These are phyloP conservation scores for Champsocephalus gunnari DNA, from an alignment of 2,797 vertebrate species.

Conservation along the genomic window DNA sequence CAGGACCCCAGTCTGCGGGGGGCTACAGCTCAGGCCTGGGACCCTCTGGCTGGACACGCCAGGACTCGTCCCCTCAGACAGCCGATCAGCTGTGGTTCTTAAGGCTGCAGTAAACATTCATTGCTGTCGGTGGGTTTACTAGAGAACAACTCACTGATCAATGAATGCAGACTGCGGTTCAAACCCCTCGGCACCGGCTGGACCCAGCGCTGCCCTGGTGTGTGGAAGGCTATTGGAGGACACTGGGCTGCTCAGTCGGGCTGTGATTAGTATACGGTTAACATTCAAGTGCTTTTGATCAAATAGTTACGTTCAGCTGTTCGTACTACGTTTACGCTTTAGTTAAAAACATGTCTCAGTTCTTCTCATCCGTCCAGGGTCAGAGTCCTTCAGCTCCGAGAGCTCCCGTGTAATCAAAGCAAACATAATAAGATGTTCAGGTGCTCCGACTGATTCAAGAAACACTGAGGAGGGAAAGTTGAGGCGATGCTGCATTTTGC, in stretches of 20 bases:
- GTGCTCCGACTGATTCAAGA: too few relatives aligned
- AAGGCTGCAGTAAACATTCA: constrained; percentile 99
- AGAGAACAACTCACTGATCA: constrained; percentile 95
- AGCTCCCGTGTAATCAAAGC: too few relatives aligned
- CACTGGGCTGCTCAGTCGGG: background rate
- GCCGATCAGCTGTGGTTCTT: constrained; percentile 55
- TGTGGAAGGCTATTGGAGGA: background rate
- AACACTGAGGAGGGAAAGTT: too few relatives aligned
- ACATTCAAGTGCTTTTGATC: too few relatives aligned
- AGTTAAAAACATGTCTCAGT: too few relatives aligned
- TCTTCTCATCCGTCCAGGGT: too few relatives aligned
- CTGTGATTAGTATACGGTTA: too few relatives aligned
- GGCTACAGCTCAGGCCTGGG: constrained; percentile 1
- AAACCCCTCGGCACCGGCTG: constrained; percentile 67
- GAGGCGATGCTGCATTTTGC: too few relatives aligned
- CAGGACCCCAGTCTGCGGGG: background rate
- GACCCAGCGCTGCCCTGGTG: background rate
- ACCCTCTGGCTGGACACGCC: background rate
- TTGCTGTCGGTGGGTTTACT: constrained; percentile 99
- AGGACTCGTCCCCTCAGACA: background rate
- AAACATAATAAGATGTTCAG: too few relatives aligned
- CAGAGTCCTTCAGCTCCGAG: too few relatives aligned
- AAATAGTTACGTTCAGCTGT: too few relatives aligned
- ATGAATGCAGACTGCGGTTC: constrained; percentile 99
- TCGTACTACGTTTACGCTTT: too few relatives aligned